phyloP scores from a whole-genome alignment of 2,113 vertebrate species.

The Sterrhoptilus dennistouni region DNA sequence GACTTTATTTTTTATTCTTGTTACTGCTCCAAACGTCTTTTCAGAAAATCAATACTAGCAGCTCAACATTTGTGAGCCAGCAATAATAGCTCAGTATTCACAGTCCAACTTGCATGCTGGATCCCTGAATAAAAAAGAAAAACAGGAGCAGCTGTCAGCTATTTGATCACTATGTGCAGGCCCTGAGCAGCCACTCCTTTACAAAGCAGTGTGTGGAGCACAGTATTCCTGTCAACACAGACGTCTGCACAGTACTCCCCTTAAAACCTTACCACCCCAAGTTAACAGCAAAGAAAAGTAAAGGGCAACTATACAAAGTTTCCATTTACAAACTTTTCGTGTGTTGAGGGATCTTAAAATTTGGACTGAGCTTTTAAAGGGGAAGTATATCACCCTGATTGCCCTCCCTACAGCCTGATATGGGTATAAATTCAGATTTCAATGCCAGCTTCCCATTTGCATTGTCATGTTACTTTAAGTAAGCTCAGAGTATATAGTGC shows the following conservation, averaged over 20 bases:
- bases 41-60: slow-evolving; percentile 37
- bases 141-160: background rate
- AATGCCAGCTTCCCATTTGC: background rate
- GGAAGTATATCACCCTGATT: background rate
- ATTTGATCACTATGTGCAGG: background rate
- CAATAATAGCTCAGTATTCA: slow-evolving; percentile 4
- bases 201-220: background rate
- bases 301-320: background rate
- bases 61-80: background rate
- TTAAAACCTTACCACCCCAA: background rate
- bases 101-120: background rate
- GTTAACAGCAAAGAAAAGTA: background rate
- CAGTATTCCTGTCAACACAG: background rate
- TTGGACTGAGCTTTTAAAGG: background rate
- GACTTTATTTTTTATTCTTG: slow-evolving; percentile 31
- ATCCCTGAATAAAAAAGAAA: background rate
- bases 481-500: background rate
- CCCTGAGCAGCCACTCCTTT: background rate
- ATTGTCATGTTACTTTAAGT: background rate
- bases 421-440: background rate
- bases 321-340: background rate
- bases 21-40: slow-evolving; percentile 14
- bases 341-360: background rate
- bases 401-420: background rate
- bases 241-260: background rate